Base-by-base conservation (phyloP, 2,888 invertebrate genomes). In the Oligia strigilis region DNA sequence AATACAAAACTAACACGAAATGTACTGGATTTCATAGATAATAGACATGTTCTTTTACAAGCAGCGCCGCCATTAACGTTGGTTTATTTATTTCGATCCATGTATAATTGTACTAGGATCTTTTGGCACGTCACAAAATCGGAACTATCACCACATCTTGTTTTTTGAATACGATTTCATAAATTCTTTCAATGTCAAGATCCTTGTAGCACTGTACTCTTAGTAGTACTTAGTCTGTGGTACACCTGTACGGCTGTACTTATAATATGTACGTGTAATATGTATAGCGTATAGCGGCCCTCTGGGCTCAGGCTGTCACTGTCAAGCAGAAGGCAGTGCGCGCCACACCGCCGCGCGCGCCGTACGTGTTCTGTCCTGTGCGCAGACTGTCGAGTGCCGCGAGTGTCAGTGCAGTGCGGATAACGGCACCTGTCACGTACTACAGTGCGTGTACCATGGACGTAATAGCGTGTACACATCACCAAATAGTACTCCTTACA, bases 341-440 rank as follows among this genome's bases (percentile, higher is more conserved):
- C 74, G 78, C 65, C 76, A 29, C 60, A 43, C 64, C 75, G 64
- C 72, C 77, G 78, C 78, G 43, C 43, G 73, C 58, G 77, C n/a
- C 52, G 74, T 58, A 2, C 65, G 73, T 0, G 40, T 13, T 58
- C n/a, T 4, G 43, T 23, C 52, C 19, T 4, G 43, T 23, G 43
- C 49, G 49, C 46, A 29, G 52, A 40, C 11, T 23, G 58, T 55
- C 55, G 69, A 43, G 55, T 14, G 40, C 19, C 80, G 43, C 66
- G 13, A 62, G 78, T 78, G 78, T 62, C 55, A 43, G 80, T 40
- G 67, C 55, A 36, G 80, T 58, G 73, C 40, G 69, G 60, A 23
- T 80, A 81, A 75, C 80, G 81, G 81, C 66, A 72, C 80, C 66
- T 62, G 46, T 5, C 6, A 49, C 58, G 0, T 58, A n/a, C n/a